These are phyloP conservation scores for Philereme transversata DNA, from an alignment of 2,888 invertebrate species.

Conservation along the genomic window DNA sequence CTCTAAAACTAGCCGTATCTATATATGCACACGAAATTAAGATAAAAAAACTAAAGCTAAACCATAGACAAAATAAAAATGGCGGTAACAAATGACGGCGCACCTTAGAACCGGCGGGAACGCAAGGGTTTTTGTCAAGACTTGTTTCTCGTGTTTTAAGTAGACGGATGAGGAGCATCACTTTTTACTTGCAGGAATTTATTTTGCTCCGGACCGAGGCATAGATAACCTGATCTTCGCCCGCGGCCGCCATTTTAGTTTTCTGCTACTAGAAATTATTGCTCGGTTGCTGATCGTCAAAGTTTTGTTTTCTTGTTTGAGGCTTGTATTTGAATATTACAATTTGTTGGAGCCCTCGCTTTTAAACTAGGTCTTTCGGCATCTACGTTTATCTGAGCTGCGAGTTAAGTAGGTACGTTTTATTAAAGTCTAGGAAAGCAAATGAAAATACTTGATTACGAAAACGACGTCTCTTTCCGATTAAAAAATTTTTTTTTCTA, in stretches of 20 bases:
- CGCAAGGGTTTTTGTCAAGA: constrained; percentile 48
- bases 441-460: too few species aligned
- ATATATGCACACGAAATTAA: constrained; percentile 24
- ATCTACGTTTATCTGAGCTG: too few species aligned
- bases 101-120: constrained; percentile 53
- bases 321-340: constrained; percentile 27
- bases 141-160: constrained; percentile 40
- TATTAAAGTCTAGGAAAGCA: too few species aligned
- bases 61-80: constrained; percentile 63
- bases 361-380: not conserved
- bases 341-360: constrained; percentile 21
- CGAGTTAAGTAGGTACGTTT: too few species aligned
- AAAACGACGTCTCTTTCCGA: too few species aligned
- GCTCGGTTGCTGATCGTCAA: constrained; percentile 47
- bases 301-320: constrained; percentile 42
- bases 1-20: constrained; percentile 9
- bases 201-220: constrained; percentile 50
- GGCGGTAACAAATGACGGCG: constrained; percentile 55
- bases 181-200: constrained; percentile 69
- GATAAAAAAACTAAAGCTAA: constrained; percentile 21
- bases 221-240: constrained; percentile 65
- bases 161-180: constrained; percentile 56
- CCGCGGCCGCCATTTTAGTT: constrained; percentile 69
- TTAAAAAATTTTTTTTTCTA: too few species aligned
- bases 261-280: constrained; percentile 73